Base-by-base conservation (phyloP, 1,140 invertebrate genomes). In the Drosophila orosa region DNA sequence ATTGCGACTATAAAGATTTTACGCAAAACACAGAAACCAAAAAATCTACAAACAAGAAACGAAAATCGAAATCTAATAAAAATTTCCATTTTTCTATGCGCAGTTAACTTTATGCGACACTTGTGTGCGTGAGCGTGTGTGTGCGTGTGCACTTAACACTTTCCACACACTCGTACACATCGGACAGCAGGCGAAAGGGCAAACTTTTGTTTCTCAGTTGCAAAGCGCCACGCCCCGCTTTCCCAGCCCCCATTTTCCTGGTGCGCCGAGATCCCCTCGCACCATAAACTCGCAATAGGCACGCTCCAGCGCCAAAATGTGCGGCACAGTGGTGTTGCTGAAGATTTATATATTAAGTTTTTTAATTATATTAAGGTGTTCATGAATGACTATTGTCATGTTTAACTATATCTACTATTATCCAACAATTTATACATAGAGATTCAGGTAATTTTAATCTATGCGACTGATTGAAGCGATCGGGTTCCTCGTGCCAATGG, bases 51-150 rank as follows among this genome's bases (percentile, higher is more conserved):
- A 56, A 39, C 40, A 48, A 52, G 63, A 78, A 63, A 66, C 65
- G 42, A 74, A 76, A 77, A 80, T 89, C 68, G 77, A 80, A 87
- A 87, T 87, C 80, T 84, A 84, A 87, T 87, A 87, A 84, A 87
- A 87, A 78, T 87, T 89, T 80, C 68, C 73, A 87, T 87, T 80
- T 89, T 89, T 89, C 85, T 80, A 89, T 84, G 84, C 77, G 61
- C 84, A 74, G 80, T 87, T 87, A 87, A 87, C 84, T 87, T 87
- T 87, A 90, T 89, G 85, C 74, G 84, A 87, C 84, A 89, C 73
- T 87, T 87, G 81, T 79, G 83, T 62, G 75, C 33, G 58, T 22
- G 33, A 35, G 62, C 39, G 68, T 35, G 69, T 62, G 39, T 45
- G 63, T 74, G 68, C 29, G 73, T 75, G 54, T 67, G 61, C 44